These are phyloP conservation scores for Sarcophaga bullata DNA, from an alignment of 1,140 invertebrate genomes.

Conservation along the genomic window DNA sequence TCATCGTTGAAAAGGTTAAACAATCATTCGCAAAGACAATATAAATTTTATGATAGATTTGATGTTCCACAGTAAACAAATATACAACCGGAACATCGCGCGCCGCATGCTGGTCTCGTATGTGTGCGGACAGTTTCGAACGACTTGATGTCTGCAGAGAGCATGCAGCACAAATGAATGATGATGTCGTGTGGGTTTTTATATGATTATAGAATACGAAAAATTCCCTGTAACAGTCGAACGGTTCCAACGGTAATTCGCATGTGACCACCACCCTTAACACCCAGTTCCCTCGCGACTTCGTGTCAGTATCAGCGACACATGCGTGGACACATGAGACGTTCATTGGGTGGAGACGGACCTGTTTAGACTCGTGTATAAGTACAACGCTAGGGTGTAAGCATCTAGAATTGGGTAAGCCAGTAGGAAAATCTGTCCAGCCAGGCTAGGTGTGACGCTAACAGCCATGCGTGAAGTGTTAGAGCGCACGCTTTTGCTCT, in stretches of 20 bases:
- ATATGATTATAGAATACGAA: conserved; percentile 3
- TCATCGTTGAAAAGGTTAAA: neutral
- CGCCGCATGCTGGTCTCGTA: neutral
- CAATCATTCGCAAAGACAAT: neutral
- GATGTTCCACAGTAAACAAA: neutral
- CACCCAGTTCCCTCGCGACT: too few relatives aligned
- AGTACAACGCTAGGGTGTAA: too few relatives aligned
- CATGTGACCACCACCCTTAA: too few relatives aligned
- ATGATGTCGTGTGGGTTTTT: neutral
- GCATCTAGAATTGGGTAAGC: too few relatives aligned
- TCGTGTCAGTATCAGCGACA: too few relatives aligned
- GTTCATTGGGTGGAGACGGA: too few relatives aligned
- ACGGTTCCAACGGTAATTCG: neutral
- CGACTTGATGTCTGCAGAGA: neutral
- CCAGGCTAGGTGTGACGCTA: too few relatives aligned
- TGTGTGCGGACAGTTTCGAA: neutral
- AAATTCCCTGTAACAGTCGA: neutral
- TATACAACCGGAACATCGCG: neutral
- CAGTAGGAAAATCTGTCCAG: too few relatives aligned
- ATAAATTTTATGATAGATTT: neutral
- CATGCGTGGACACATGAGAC: too few relatives aligned
- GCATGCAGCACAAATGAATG: conserved; percentile 3
- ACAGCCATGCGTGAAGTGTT: too few relatives aligned
- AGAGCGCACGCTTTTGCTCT: too few relatives aligned
- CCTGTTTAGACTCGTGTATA: too few relatives aligned